phyloP scores from a whole-genome alignment of 2,113 vertebrate species.

The Gracilinanus agilis region DNA sequence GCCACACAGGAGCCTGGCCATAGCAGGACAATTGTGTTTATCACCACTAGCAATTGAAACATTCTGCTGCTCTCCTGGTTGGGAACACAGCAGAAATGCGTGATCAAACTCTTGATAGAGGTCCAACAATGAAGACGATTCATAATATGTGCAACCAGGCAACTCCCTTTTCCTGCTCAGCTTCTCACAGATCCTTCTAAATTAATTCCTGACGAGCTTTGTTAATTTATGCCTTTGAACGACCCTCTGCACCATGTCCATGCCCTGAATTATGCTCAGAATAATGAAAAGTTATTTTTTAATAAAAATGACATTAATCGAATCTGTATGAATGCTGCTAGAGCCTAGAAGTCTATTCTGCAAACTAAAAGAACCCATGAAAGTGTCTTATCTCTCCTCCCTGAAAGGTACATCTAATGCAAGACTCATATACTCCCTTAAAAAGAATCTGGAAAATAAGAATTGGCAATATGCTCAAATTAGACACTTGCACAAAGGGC shows the following conservation, averaged over 20 bases:
- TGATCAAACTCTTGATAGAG: not conserved
- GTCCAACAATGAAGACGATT: not conserved
- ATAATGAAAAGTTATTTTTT: not conserved
- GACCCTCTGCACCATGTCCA: not conserved
- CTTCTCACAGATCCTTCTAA: not conserved
- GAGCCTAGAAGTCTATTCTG: not conserved
- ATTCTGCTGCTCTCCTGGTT: conserved; percentile 12
- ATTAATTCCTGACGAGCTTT: conserved; percentile 19
- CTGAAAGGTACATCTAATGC: not conserved
- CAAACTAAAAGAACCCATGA: conserved; percentile 10
- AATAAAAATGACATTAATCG: conserved; percentile 30
- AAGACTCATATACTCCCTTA: not conserved
- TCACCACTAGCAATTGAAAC: conserved; percentile 6
- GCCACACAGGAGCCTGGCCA: not conserved
- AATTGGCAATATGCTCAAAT: not conserved
- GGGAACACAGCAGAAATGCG: not conserved
- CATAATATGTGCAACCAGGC: not conserved
- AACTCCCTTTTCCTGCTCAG: not conserved
- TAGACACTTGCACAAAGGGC: not conserved
- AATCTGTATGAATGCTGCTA: conserved; percentile 8
- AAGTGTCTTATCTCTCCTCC: not conserved
- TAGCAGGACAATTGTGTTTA: not conserved
- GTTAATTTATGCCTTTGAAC: not conserved
- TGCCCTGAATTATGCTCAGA: not conserved
- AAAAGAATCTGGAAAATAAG: conserved; percentile 8